These are phyloP conservation scores for Sinhomidia bicolor DNA, from an alignment of 2,888 invertebrate species.

Conservation along the genomic window DNA sequence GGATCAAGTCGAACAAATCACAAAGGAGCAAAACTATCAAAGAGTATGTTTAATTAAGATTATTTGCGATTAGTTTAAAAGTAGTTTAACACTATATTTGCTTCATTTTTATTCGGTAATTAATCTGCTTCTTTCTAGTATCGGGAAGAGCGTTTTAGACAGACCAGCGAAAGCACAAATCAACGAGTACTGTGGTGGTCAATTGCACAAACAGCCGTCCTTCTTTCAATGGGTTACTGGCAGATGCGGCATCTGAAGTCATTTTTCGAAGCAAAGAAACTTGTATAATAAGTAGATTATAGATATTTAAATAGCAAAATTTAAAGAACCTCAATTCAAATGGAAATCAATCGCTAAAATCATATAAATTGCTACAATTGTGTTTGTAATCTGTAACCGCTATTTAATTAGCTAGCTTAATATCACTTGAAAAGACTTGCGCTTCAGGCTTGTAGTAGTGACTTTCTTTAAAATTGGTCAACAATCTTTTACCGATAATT, in stretches of 20 bases:
- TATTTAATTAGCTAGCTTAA: too few species aligned
- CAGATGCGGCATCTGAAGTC: conserved; percentile 99
- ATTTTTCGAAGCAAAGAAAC: conserved; percentile 99
- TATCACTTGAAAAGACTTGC: neutral
- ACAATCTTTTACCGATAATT: neutral
- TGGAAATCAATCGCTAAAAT: neutral
- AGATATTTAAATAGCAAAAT: conserved; percentile 15
- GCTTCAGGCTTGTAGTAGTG: too few species aligned
- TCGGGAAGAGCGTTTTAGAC: conserved; percentile 98
- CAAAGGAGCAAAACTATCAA: conserved; percentile 99
- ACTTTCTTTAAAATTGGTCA: neutral
- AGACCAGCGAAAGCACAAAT: conserved; percentile 99
- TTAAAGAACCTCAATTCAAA: conserved; percentile 33
- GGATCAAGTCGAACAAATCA: conserved; percentile 99
- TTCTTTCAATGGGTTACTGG: conserved; percentile 97
- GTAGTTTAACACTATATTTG: too few species aligned
- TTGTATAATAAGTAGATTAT: conserved; percentile 86
- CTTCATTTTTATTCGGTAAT: neutral
- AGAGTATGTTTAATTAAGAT: conserved; percentile 85
- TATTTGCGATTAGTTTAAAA: too few species aligned
- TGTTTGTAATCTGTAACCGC: conserved; percentile 6
- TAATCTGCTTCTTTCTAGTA: conserved; percentile 85
- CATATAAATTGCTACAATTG: conserved; percentile 13
- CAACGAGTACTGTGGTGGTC: conserved; percentile 98
- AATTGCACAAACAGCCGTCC: conserved; percentile 93